A percentile compares a stretch with the other conserved stretches of the same genome.
phyloP scores from a whole-genome alignment of 1,140 invertebrate genomes.

The Drosophila murphyi region DNA sequence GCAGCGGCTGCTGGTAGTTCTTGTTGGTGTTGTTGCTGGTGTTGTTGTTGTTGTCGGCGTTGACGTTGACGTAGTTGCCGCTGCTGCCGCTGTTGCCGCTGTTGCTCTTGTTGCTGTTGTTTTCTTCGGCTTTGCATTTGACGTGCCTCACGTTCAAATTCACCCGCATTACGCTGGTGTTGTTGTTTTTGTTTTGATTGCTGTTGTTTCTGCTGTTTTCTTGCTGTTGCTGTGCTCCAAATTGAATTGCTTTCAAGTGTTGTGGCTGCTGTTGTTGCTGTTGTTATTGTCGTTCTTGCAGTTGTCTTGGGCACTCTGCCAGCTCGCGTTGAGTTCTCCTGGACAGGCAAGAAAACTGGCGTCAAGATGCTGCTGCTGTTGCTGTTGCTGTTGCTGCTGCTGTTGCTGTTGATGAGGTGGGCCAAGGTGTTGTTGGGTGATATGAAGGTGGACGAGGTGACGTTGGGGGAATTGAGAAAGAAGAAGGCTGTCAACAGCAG shows the following conservation, averaged over 20 bases:
- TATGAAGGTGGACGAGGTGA: conserved; percentile 4
- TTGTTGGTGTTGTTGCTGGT: conserved; percentile 37
- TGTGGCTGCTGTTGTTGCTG: conserved; percentile 30
- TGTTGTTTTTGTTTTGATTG: conserved; percentile 25
- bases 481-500: conserved; percentile 84
- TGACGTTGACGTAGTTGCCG: conserved; percentile 24
- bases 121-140: conserved; percentile 56
- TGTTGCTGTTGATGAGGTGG: background rate
- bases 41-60: conserved; percentile 30
- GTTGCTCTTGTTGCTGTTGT: conserved; percentile 29
- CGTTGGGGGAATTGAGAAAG: conserved; percentile 68
- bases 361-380: conserved; percentile 20
- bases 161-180: conserved; percentile 61
- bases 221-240: conserved; percentile 45
- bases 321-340: conserved; percentile 32
- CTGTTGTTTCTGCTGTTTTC: conserved; percentile 28
- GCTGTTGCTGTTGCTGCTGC: conserved; percentile 15
- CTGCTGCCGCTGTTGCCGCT: conserved; percentile 25
- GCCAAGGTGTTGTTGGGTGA: background rate
- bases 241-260: conserved; percentile 69
- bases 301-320: conserved; percentile 45
- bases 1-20: conserved; percentile 6
- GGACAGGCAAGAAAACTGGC: conserved; percentile 27
- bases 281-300: conserved; percentile 40
- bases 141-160: conserved; percentile 68